These are phyloP conservation scores for Nomada goodeniana DNA, from an alignment of 2,888 invertebrate genomes.

Conservation along the genomic window DNA sequence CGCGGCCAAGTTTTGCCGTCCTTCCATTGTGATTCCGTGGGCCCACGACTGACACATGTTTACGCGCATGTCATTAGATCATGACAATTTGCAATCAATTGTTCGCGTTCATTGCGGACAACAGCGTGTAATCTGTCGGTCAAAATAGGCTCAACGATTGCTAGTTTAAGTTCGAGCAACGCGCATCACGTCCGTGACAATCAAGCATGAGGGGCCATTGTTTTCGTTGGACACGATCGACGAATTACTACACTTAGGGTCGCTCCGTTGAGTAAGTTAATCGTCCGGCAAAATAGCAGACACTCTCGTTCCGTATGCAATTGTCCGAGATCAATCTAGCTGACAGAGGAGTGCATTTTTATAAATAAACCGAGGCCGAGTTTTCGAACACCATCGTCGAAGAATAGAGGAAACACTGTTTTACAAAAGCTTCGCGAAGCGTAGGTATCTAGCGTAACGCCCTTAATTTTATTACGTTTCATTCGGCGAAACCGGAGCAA, in stretches of 20 bases:
- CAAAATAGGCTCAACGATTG: constrained; percentile 27
- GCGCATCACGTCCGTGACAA: constrained; percentile 34
- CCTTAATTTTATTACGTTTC: too few species aligned
- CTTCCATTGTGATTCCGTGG: constrained; percentile 24
- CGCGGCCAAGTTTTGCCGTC: constrained; percentile 32
- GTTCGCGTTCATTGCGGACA: not conserved
- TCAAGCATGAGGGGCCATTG: constrained; percentile 18
- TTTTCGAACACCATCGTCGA: not conserved
- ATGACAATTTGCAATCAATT: not conserved
- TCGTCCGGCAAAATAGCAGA: not conserved
- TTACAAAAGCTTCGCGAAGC: too few species aligned
- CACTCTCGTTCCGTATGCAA: not conserved
- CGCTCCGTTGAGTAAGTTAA: not conserved
- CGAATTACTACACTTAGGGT: not conserved
- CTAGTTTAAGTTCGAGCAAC: constrained; percentile 8
- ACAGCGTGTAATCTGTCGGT: constrained; percentile 13
- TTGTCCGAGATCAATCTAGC: too few species aligned
- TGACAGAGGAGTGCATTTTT: not conserved
- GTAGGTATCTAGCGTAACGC: too few species aligned
- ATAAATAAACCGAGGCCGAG: not conserved
- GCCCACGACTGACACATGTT: not conserved
- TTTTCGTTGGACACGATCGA: constrained; percentile 7
- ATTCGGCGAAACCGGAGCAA: too few species aligned
- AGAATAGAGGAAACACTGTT: too few species aligned
- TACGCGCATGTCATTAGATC: too few species aligned